Evolutionary conservation across 1,140 invertebrate species (phyloP).

Genomic region (Drosophila obscura): DNA sequence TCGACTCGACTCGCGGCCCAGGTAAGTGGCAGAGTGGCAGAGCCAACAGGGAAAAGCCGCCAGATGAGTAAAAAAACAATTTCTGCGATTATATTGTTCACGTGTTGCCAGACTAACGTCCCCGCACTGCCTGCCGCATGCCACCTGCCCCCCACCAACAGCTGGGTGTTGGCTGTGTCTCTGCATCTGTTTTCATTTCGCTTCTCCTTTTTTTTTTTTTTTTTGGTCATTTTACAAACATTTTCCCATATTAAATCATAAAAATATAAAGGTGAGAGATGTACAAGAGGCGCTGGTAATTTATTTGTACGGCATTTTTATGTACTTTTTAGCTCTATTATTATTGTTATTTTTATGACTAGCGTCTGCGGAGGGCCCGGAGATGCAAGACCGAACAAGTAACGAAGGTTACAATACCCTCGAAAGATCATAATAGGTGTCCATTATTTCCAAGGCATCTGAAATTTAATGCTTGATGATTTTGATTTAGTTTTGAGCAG

Average conservation of each 20-base stretch:
- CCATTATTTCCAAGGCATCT: no score
- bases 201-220: background rate
- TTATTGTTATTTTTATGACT: conserved; percentile 34
- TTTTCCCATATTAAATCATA: conserved; percentile 67
- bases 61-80: conserved; percentile 36
- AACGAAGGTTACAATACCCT: background rate
- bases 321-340: conserved; percentile 53
- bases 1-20: conserved; percentile 24
- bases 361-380: background rate
- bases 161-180: conserved; percentile 11
- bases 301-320: conserved; percentile 36
- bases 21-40: conserved; percentile 38
- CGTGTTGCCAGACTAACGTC: conserved; percentile 33
- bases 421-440: no score
- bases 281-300: conserved; percentile 37
- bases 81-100: conserved; percentile 60
- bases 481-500: background rate
- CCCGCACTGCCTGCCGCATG: conserved; percentile 3
- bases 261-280: conserved; percentile 48
- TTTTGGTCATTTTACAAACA: conserved; percentile 44
- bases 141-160: background rate
- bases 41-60: conserved; percentile 36
- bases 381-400: background rate
- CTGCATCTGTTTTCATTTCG: conserved; percentile 43
- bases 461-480: no score